Percentiles rank a stretch among this genome's conserved stretches.
Evolutionary conservation across 2,888 invertebrate genomes (phyloP).

Genomic region (Drosophila imparisetae): DNA sequence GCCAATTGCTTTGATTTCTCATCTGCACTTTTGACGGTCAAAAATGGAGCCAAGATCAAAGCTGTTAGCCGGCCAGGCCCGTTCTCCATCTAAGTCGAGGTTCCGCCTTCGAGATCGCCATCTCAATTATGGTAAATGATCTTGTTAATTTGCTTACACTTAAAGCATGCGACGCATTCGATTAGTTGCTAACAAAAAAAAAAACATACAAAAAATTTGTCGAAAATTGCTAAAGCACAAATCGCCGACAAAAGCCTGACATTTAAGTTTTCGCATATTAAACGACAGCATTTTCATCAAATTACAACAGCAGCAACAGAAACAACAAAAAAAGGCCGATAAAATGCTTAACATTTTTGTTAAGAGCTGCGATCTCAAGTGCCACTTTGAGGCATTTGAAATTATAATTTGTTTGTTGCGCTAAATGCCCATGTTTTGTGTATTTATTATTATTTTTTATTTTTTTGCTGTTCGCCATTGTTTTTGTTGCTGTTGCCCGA

Average conservation of each 20-base stretch:
- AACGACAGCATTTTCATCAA: conserved; percentile 54
- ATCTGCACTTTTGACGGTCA: conserved; percentile 41
- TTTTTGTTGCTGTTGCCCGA: conserved; percentile 33
- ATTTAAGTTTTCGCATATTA: conserved; percentile 66
- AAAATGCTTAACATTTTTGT: conserved; percentile 73
- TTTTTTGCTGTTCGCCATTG: conserved; percentile 24
- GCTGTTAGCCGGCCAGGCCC: conserved; percentile 24
- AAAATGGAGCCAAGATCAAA: conserved; percentile 53
- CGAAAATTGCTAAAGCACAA: conserved; percentile 47
- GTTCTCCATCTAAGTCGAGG: conserved; percentile 47
- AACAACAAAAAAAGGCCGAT: conserved; percentile 56
- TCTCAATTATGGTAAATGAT: conserved; percentile 74
- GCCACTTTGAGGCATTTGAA: conserved; percentile 75
- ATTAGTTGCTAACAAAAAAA: conserved; percentile 53
- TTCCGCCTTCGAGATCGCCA: conserved; percentile 66
- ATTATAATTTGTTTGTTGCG: conserved; percentile 78
- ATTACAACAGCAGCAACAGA: conserved; percentile 29
- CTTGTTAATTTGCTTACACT: conserved; percentile 80
- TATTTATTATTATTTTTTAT: conserved; percentile 38
- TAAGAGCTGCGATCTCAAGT: conserved; percentile 68
- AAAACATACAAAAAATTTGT: neutral
- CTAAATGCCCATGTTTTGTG: conserved; percentile 68
- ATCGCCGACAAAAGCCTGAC: conserved; percentile 70
- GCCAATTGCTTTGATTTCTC: conserved; percentile 40
- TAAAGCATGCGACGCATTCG: conserved; percentile 54